Evolutionary conservation across 1,140 invertebrate genomes (phyloP).

Genomic region (Venustaconcha ellipsiformis): DNA sequence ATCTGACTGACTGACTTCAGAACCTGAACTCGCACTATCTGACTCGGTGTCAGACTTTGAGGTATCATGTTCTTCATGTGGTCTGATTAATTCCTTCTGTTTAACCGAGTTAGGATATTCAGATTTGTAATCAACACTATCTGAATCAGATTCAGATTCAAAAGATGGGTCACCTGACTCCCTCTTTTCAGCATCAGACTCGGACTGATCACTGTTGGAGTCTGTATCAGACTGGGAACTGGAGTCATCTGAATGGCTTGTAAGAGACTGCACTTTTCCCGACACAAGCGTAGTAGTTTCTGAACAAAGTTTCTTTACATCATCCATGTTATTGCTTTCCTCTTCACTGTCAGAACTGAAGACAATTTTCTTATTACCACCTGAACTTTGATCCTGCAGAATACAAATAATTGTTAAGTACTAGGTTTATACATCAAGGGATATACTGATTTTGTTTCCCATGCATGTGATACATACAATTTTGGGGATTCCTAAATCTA

Average conservation of each 20-base stretch:
- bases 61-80: too few species aligned
- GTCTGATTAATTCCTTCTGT: too few species aligned
- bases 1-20: too few species aligned
- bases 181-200: background rate
- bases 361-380: constrained; percentile 37
- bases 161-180: background rate
- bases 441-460: background rate
- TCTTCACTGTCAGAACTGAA: constrained; percentile 32
- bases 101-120: too few species aligned
- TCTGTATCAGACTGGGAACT: background rate
- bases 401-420: background rate
- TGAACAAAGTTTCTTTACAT: background rate
- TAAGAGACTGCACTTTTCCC: background rate
- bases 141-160: too few species aligned
- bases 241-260: background rate
- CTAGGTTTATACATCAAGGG: background rate
- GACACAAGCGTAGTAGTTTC: background rate
- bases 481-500: too few species aligned
- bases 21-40: too few species aligned
- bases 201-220: background rate
- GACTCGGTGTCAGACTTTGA: too few species aligned
- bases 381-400: constrained; percentile 20
- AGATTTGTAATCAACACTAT: too few species aligned
- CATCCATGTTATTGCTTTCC: background rate
- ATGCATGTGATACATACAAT: too few species aligned